Conservation (phyloP, 2,797 vertebrate genomes). For the Gallinago nigripennis region DNA sequence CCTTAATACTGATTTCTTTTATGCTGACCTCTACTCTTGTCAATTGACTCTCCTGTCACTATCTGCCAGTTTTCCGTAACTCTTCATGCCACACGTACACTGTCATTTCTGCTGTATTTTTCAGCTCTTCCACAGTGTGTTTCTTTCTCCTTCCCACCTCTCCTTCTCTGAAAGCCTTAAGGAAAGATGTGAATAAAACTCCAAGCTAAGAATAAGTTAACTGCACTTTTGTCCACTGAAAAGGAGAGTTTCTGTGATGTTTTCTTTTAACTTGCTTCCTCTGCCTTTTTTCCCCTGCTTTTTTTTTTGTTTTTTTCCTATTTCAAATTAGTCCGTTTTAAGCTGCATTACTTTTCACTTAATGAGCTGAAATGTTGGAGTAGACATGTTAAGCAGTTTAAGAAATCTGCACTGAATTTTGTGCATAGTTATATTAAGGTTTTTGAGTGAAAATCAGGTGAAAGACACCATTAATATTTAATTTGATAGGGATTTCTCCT, state of each 20-base stretch:
- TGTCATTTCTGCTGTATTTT: neutral
- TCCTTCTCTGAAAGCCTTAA: neutral
- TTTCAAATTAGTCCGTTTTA: neutral
- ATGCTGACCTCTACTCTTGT: neutral
- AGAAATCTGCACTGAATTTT: neutral
- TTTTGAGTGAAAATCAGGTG: neutral
- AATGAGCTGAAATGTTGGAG: neutral
- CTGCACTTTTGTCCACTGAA: neutral
- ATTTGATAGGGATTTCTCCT: neutral
- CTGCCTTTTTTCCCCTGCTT: neutral
- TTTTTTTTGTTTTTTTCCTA: neutral
- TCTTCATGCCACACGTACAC: neutral
- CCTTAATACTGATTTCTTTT: constrained; percentile 25
- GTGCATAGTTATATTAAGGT: neutral
- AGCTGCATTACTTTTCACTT: neutral
- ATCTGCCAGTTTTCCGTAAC: neutral
- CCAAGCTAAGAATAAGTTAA: neutral
- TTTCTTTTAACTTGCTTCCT: neutral
- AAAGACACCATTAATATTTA: neutral
- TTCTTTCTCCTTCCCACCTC: neutral
- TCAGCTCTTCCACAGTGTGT: neutral
- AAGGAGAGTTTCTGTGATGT: neutral
- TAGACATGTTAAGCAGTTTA: neutral
- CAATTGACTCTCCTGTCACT: neutral
- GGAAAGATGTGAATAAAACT: neutral